Evolutionary conservation across 2,113 vertebrate species (phyloP), one percentile per base, ranked within the genome.

Genomic region (Phylloscopus trochilus): DNA sequence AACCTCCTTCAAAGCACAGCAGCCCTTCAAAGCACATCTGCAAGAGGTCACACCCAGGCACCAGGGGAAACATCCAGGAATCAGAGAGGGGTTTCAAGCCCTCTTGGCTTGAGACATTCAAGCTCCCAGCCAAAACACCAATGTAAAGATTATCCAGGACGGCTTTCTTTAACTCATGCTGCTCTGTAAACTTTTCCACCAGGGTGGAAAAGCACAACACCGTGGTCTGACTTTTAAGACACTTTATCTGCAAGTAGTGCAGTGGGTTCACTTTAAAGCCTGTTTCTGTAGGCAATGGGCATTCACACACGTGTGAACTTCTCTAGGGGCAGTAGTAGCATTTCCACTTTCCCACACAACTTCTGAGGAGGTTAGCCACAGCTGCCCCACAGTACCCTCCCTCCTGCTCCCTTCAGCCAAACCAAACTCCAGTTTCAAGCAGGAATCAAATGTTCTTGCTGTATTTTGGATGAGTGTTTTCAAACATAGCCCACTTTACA

Each of bases 361-460:
- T 55, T 69, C 24, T 55, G 44, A 31, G n/a, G 13, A 52, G n/a
- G 5, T 44, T 15, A 7, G 13, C 74, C 11, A 2, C 30, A 68
- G 18, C 21, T 52, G 22, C 13, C 23, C 11, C 39, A 18, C 55
- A 35, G 11, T 64, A 68, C 22, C 35, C 19, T 52, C 30, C 43
- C 52, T 67, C 43, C 53, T 58, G 26, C 37, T 72, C 13, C 11
- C 63, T 63, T 68, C 44, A 59, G 70, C 5, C 44, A 28, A 59
- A 35, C 5, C 0, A 0, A 73, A 63, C 24, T 87, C 64, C 35
- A 1, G 8, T 55, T 26, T 73, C 11, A 3, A 41, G 14, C 12
- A 81, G 16, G 24, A 90, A 77, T 52, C 58, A 68, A 63, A 80
- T 27, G 22, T 19, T 73, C 33, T 74, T 20, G 31, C 3, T 21